Evolutionary conservation across 2,888 invertebrate genomes (phyloP).

Genomic region (Papilio protenor): DNA sequence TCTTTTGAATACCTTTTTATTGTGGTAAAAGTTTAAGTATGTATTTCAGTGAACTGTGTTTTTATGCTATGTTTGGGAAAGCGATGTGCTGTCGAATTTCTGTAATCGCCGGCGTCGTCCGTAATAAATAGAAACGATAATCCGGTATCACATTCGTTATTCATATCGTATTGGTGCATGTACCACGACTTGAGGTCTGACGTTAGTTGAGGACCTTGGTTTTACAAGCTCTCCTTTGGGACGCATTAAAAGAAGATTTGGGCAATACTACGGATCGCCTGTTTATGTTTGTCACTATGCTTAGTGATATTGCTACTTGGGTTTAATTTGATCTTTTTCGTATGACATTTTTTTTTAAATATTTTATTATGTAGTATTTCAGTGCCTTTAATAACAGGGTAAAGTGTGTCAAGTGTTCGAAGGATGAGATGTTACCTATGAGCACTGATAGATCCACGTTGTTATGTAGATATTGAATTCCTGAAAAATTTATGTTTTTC

Average conservation of each 20-base stretch:
- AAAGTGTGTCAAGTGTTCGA: neutral
- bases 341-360: too few relatives aligned
- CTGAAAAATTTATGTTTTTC: neutral
- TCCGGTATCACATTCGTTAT: conserved; percentile 31
- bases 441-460: neutral
- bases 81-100: conserved; percentile 1
- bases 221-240: conserved; percentile 28
- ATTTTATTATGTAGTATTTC: too few relatives aligned
- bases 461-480: neutral
- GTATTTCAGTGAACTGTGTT: neutral
- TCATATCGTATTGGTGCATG: conserved; percentile 31
- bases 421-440: neutral
- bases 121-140: conserved; percentile 34
- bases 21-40: neutral
- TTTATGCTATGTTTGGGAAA: conserved; percentile 17
- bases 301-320: neutral
- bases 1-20: too few relatives aligned
- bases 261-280: neutral
- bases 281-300: conserved; percentile 16
- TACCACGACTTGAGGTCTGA: conserved; percentile 20
- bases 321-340: neutral
- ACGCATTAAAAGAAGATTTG: conserved; percentile 39
- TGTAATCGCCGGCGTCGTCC: conserved; percentile 4
- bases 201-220: conserved; percentile 32
- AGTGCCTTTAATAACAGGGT: too few relatives aligned